Conservation (phyloP, 2,113 vertebrate species). For the Myodes glareolus region DNA sequence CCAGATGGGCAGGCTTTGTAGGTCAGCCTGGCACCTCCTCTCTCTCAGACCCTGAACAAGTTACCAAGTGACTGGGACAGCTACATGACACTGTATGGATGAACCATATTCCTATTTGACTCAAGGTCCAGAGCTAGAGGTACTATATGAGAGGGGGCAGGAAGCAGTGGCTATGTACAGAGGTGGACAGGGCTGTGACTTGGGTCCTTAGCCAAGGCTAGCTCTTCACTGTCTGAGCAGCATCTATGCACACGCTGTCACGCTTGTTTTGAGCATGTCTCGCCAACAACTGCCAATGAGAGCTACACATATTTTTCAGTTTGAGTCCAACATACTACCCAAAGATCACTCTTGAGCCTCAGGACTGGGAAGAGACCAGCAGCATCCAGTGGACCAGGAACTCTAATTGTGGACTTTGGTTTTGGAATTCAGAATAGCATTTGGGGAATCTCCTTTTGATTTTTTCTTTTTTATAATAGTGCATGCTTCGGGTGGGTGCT, state of each 20-base stretch:
- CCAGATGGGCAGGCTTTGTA: not conserved
- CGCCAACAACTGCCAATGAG: not conserved
- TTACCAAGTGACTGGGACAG: not conserved
- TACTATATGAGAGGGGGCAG: not conserved
- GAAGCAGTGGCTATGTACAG: not conserved
- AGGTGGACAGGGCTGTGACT: not conserved
- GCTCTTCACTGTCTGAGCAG: not conserved
- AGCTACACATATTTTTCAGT: not conserved
- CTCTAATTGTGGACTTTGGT: not conserved
- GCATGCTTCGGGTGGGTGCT: not conserved
- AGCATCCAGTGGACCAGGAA: not conserved
- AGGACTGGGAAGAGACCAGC: not conserved
- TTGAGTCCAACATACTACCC: not conserved
- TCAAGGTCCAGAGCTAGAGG: not conserved
- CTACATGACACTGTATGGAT: not conserved
- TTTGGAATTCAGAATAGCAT: constrained; percentile 17
- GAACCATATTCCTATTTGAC: not conserved
- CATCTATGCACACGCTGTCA: not conserved
- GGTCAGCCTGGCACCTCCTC: not conserved
- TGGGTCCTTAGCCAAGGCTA: not conserved
- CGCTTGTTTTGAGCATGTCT: not conserved
- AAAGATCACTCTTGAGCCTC: not conserved
- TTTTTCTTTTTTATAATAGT: not conserved
- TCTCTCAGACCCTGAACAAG: not conserved
- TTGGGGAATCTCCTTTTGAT: not conserved